Evolutionary conservation across 2,113 vertebrate genomes (phyloP), one percentile per base, ranked within the genome.

Genomic region (Microtus oregoni): DNA sequence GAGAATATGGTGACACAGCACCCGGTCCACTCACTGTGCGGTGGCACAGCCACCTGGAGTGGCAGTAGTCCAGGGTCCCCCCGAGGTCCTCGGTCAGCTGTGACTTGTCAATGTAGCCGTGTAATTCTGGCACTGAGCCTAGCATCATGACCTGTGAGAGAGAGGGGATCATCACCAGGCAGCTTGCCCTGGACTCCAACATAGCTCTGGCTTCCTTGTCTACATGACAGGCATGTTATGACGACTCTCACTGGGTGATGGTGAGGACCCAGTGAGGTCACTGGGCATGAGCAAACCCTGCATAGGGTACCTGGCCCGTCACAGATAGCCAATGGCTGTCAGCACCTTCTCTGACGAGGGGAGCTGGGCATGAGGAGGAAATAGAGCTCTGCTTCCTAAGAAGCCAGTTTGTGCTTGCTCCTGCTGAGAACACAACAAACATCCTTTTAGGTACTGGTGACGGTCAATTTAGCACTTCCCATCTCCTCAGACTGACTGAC

Each of bases 81-180:
- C 99, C 99, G 78, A 99, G 99, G 92, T 99, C 99, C 97, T 99
- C 99, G 3, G 99, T 99, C 98, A 99, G 99, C 98, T 99, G 99
- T 26, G 98, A 98, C 97, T 99, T 99, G 96, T 99, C 99, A 79
- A 99, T 99, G 98, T 99, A 99, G 88, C 98, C 98, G 92, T 99
- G 99, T 77, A 99, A 99, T 98, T 99, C 99, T 91, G 99, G 99
- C 52, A 99, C 98, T 82, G 99, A 99, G 98, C 99, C 99, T 98
- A 99, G 99, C 99, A 99, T 99, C 98, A 99, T 99, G 98, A 99
- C 99, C 99, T 96, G 35, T 3, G 70, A 15, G n/a, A 75, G 35
- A 30, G 55, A 41, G 68, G 86, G 13, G 35, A 24, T 30, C 24
- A 4, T 26, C 19, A 67, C 20, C 30, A n/a, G 58, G 2, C 24